Evolutionary conservation across 2,797 vertebrate genomes (phyloP).

Genomic region (Oreonectes daqikongensis): DNA sequence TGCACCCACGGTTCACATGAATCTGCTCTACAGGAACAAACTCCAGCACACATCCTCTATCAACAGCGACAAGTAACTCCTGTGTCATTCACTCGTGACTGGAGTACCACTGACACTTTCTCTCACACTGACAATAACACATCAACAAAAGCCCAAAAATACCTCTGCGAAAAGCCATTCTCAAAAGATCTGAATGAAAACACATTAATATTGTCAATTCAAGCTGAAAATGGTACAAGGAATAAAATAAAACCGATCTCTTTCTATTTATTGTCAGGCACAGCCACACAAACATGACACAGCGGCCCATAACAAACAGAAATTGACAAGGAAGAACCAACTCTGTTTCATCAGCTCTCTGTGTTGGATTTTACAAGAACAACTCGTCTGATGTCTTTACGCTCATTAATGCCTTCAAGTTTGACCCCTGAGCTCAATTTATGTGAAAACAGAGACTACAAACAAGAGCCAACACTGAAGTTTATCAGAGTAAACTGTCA

Average conservation of each 20-base stretch:
- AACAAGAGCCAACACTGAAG: slow-evolving; percentile 51
- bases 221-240: slow-evolving; percentile 1
- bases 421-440: slow-evolving; percentile 35
- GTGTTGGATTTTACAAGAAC: not conserved
- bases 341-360: not conserved
- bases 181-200: slow-evolving; percentile 1
- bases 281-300: not conserved
- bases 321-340: not conserved
- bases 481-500: no score
- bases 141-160: not conserved
- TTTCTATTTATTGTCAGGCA: not conserved
- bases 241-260: slow-evolving; percentile 1
- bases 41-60: slow-evolving; percentile 42
- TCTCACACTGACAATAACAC: slow-evolving; percentile 31
- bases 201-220: slow-evolving; percentile 18
- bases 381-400: not conserved
- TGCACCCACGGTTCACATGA: slow-evolving; percentile 65
- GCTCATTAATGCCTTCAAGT: not conserved
- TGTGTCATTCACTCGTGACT: slow-evolving; percentile 63
- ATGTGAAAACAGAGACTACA: slow-evolving; percentile 47
- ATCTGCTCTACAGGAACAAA: slow-evolving; percentile 65
- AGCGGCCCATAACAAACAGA: not conserved
- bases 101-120: slow-evolving; percentile 28
- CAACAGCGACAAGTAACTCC: slow-evolving; percentile 57
- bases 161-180: not conserved